A percentile compares a stretch with the other conserved stretches of the same genome.
Evolutionary conservation across 2,113 vertebrate genomes (phyloP).

Genomic region (Calyptommatus sinebrachiatus): DNA sequence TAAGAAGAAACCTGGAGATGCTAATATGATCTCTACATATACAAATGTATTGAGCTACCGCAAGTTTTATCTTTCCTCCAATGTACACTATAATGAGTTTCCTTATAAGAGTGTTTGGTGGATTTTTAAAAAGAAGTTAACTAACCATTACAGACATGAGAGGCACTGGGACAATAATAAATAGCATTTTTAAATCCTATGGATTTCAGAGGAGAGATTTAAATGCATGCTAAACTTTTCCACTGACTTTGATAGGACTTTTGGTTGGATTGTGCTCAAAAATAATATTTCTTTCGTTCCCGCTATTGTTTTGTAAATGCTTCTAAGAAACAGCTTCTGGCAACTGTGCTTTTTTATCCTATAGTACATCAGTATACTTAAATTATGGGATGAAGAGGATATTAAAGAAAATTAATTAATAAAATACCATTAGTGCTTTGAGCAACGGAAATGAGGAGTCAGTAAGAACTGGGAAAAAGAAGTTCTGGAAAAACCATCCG

Average conservation of each 20-base stretch:
- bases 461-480: not conserved
- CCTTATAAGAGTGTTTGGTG: not conserved
- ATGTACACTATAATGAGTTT: not conserved
- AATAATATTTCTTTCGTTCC: not conserved
- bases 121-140: not conserved
- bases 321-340: not conserved
- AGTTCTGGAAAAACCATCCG: conserved; percentile 13
- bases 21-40: not conserved
- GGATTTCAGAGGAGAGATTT: conserved; percentile 7
- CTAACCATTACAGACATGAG: not conserved
- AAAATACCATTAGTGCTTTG: not conserved
- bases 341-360: not conserved
- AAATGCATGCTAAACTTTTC: not conserved
- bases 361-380: not conserved
- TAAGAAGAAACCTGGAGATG: not conserved
- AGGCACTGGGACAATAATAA: not conserved
- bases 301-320: not conserved
- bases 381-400: not conserved
- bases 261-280: not conserved
- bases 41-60: not conserved
- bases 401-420: not conserved
- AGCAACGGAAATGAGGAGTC: not conserved
- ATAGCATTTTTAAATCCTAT: not conserved
- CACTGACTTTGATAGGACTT: not conserved
- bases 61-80: not conserved